Conservation (phyloP, 2,797 vertebrate genomes). For the Tauraco hartlaubi region DNA sequence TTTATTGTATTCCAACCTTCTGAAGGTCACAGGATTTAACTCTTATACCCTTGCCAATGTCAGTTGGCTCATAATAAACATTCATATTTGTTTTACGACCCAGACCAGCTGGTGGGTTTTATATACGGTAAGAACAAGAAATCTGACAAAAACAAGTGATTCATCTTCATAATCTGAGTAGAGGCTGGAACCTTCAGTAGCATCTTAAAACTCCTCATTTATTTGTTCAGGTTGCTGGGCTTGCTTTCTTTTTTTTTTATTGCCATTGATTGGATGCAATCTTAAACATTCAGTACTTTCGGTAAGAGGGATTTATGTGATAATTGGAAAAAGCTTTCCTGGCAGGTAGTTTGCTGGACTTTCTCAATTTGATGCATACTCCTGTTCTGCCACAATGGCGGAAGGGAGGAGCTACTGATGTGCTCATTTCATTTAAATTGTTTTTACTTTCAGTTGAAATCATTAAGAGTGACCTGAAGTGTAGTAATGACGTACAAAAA, state of each 20-base stretch:
- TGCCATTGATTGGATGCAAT: neutral
- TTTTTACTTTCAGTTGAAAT: neutral
- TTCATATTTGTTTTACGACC: constrained; percentile 46
- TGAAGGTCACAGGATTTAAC: constrained; percentile 45
- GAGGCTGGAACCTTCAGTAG: neutral
- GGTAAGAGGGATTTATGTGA: neutral
- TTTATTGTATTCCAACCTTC: constrained; percentile 26
- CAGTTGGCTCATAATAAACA: constrained; percentile 31
- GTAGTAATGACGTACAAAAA: neutral
- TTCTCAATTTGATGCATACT: neutral
- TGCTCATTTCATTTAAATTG: neutral
- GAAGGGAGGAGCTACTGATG: neutral
- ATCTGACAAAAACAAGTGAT: constrained; percentile 46
- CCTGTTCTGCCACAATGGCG: neutral
- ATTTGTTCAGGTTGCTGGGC: constrained; percentile 15
- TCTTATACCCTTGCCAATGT: constrained; percentile 39
- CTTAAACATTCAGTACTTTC: neutral
- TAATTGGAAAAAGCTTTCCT: neutral
- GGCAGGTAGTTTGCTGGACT: neutral
- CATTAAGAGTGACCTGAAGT: neutral
- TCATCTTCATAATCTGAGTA: constrained; percentile 31
- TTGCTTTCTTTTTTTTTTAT: neutral
- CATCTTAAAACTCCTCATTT: constrained; percentile 4
- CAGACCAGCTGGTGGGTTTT: constrained; percentile 49
- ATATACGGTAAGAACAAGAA: constrained; percentile 25